Evolutionary conservation across 2,113 vertebrate species (phyloP).

Genomic region (Triplophysa dalaica): DNA sequence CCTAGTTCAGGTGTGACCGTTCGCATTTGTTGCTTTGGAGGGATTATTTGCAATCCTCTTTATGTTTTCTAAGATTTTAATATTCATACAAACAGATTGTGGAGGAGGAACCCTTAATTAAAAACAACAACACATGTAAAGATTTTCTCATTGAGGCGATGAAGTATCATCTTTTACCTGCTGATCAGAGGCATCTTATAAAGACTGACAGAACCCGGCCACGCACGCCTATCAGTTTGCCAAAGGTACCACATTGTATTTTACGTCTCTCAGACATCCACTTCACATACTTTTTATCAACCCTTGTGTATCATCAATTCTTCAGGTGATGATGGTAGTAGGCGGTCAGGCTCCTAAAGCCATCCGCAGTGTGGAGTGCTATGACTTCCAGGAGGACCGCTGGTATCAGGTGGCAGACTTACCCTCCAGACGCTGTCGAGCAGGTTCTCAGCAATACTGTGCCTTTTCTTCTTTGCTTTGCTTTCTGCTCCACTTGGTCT

Average conservation of each 20-base stretch:
- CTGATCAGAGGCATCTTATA: conserved; percentile 92
- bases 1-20: conserved; percentile 85
- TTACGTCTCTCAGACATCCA: neutral
- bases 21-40: neutral
- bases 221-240: conserved; percentile 89
- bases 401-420: conserved; percentile 96
- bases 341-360: conserved; percentile 96
- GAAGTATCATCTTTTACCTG: conserved; percentile 96
- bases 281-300: too few relatives aligned
- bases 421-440: conserved; percentile 90
- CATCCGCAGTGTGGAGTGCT: conserved; percentile 95
- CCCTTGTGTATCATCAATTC: conserved; percentile 18
- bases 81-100: conserved; percentile 78
- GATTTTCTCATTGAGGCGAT: conserved; percentile 97
- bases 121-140: conserved; percentile 98
- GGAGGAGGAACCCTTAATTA: conserved; percentile 94
- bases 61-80: neutral
- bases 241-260: conserved; percentile 73
- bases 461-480: neutral
- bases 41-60: too few relatives aligned
- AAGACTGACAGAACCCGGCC: conserved; percentile 93
- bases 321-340: conserved; percentile 96
- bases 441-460: conserved; percentile 72
- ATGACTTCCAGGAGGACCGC: conserved; percentile 93
- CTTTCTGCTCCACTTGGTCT: neutral